Conservation (phyloP, 2,113 vertebrate genomes). For the Lamprotornis superbus region DNA sequence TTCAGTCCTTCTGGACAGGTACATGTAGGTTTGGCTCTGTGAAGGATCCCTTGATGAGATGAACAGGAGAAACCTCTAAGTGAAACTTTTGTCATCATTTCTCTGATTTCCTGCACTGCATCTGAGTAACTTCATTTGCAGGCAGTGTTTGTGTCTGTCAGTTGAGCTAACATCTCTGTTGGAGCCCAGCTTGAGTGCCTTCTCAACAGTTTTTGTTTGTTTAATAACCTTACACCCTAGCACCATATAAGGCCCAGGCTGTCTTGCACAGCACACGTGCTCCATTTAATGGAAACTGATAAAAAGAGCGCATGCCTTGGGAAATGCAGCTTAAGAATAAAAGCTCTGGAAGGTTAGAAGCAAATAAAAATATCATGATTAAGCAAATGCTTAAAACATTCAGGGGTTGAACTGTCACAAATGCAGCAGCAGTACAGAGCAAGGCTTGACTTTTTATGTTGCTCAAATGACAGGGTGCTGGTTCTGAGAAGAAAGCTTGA, state of each 20-base stretch:
- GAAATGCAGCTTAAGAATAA: neutral
- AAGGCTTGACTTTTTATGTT: neutral
- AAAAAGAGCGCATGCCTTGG: constrained; percentile 18
- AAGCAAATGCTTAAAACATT: constrained; percentile 4
- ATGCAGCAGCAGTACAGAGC: neutral
- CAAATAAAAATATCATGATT: constrained; percentile 24
- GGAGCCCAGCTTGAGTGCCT: neutral
- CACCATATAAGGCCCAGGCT: neutral
- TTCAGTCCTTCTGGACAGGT: neutral
- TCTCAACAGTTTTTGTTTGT: neutral
- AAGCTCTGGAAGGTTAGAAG: constrained; percentile 39
- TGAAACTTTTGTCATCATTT: neutral
- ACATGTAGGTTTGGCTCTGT: neutral
- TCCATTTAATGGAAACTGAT: neutral
- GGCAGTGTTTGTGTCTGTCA: fast-evolving
- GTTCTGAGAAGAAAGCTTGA: neutral
- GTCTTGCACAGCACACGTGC: neutral
- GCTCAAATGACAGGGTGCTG: neutral
- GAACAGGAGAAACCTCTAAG: neutral
- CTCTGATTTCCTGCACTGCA: neutral
- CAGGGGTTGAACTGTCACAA: neutral
- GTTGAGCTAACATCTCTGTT: neutral
- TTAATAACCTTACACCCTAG: neutral
- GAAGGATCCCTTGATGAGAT: neutral
- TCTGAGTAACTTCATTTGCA: neutral